Conservation (phyloP, 2,888 invertebrate species). For the Barypeithes pellucidus region DNA sequence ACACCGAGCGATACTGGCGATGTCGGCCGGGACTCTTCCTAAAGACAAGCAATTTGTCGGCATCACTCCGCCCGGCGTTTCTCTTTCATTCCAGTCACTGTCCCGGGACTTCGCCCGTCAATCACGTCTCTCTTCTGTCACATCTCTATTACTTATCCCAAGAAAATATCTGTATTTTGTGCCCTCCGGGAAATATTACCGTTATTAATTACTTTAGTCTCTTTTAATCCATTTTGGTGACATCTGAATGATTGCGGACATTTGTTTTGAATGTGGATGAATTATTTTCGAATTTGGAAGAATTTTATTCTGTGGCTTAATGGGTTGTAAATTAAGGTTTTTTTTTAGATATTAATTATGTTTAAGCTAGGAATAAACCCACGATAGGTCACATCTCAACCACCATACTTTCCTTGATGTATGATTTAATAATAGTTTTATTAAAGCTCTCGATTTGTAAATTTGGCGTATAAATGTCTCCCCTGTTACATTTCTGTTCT, state of each 20-base stretch:
- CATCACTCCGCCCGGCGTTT: conserved; percentile 45
- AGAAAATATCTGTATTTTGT: conserved; percentile 49
- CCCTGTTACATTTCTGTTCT: too few species aligned
- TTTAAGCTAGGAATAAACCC: too few species aligned
- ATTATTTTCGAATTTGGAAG: conserved; percentile 18
- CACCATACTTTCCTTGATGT: too few species aligned
- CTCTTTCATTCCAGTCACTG: conserved; percentile 51
- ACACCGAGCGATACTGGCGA: conserved; percentile 33
- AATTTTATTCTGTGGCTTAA: conserved; percentile 10
- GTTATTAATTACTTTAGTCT: conserved; percentile 44
- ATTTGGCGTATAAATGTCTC: too few species aligned
- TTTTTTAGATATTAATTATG: background rate
- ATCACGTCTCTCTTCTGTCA: conserved; percentile 50
- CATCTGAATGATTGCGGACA: conserved; percentile 41
- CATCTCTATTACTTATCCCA: conserved; percentile 50
- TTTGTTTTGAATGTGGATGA: conserved; percentile 34
- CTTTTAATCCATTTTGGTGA: conserved; percentile 45
- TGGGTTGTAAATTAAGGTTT: background rate
- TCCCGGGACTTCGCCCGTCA: conserved; percentile 50
- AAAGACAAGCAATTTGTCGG: conserved; percentile 50
- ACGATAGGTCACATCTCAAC: too few species aligned
- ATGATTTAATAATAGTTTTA: too few species aligned
- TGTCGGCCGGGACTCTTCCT: conserved; percentile 40
- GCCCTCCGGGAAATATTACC: conserved; percentile 40
- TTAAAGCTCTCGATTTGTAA: too few species aligned